Percentiles rank a stretch among this genome's conserved stretches.
Conservation (phyloP, 2,797 vertebrate genomes). For the Antrozous pallidus region DNA sequence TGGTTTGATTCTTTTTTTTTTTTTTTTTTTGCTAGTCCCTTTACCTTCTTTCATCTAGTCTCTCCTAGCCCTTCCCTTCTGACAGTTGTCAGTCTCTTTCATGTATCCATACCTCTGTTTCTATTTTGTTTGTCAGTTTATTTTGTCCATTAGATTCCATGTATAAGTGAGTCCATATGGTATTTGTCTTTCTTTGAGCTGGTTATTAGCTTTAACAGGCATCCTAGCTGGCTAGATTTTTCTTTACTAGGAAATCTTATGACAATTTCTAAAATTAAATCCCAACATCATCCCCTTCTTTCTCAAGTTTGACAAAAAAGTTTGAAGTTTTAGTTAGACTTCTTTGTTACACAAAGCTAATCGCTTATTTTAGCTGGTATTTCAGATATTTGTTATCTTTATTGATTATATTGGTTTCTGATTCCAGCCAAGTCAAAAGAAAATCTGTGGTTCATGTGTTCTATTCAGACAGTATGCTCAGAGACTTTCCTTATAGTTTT, state of each 20-base stretch:
- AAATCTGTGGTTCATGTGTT: constrained; percentile 12
- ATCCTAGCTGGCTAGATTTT: background rate
- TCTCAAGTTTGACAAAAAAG: background rate
- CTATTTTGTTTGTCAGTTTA: background rate
- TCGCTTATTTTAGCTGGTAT: background rate
- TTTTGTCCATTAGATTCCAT: background rate
- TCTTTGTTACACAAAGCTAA: background rate
- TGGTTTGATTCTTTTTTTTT: too few relatives aligned
- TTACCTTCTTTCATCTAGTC: background rate
- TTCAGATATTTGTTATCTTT: constrained; percentile 24
- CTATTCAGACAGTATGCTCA: background rate
- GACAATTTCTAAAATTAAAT: background rate
- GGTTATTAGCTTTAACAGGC: background rate
- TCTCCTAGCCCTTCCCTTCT: background rate
- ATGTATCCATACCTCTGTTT: background rate
- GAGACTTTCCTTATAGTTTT: background rate
- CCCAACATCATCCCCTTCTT: background rate
- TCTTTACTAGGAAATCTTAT: constrained; percentile 13
- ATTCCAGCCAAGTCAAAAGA: background rate
- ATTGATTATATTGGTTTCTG: constrained; percentile 6
- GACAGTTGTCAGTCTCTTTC: background rate
- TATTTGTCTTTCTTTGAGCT: background rate
- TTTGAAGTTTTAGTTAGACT: background rate
- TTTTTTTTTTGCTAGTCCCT: background rate
- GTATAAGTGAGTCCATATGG: background rate